Evolutionary conservation across 1,140 invertebrate species (phyloP).

Genomic region (Aphidius gifuensis): DNA sequence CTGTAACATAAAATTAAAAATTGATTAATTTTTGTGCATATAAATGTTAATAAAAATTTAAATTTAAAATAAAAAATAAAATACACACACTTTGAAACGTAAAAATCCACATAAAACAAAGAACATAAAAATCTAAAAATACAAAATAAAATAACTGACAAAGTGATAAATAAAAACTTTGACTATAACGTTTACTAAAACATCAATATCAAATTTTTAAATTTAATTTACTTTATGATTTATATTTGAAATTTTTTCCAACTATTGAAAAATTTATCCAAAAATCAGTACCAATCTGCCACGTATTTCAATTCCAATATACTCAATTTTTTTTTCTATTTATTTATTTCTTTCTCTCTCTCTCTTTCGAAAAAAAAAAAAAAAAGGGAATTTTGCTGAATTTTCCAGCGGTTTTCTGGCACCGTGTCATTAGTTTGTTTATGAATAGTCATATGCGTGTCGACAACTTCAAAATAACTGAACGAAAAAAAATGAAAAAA

Average conservation of each 20-base stretch:
- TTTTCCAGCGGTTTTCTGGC: background rate
- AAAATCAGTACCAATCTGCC: no score
- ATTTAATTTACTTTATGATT: no score
- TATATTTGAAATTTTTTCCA: no score
- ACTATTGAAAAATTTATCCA: no score
- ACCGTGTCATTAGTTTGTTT: conserved; percentile 13
- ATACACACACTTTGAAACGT: no score
- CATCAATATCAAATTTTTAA: no score
- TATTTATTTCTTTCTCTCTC: background rate
- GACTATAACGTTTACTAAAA: no score
- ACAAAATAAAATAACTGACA: conserved; percentile 12
- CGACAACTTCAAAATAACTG: background rate
- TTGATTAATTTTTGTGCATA: no score
- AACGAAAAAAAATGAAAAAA: conserved; percentile 9
- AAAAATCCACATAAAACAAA: conserved; percentile 4
- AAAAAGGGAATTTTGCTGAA: no score
- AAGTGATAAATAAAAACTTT: no score
- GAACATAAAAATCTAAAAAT: conserved; percentile 13
- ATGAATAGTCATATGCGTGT: background rate
- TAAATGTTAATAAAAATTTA: no score
- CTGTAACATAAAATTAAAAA: conserved; percentile 39
- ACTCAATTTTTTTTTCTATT: background rate
- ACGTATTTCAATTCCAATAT: background rate
- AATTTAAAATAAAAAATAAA: no score
- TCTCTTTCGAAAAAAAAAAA: background rate